Evolutionary conservation across 2,113 vertebrate genomes (phyloP).

Genomic region (Nettapus auritus): DNA sequence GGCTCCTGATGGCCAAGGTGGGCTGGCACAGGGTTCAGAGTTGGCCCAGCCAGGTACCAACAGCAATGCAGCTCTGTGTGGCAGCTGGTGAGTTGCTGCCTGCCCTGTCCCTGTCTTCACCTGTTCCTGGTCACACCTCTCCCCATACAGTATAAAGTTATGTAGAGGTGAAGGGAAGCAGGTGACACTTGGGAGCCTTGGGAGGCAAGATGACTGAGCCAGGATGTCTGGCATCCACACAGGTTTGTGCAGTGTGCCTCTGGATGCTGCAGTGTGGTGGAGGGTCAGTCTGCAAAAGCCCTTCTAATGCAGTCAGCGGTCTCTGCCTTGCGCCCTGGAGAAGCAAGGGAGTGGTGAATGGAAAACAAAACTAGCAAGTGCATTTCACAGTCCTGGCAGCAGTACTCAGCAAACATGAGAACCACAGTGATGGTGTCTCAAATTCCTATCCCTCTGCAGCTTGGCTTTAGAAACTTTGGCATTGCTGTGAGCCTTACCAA

Average conservation of each 20-base stretch:
- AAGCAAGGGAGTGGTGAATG: background rate
- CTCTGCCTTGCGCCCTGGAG: background rate
- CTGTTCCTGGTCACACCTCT: background rate
- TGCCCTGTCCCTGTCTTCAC: background rate
- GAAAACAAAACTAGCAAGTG: background rate
- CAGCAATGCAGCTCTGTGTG: accelerated
- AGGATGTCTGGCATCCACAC: accelerated
- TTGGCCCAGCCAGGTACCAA: background rate
- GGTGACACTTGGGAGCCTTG: background rate
- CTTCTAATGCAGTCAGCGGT: background rate
- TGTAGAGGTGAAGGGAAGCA: background rate
- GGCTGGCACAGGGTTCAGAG: background rate
- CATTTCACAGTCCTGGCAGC: slow-evolving; percentile 36
- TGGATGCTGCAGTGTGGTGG: background rate
- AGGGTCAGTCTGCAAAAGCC: background rate
- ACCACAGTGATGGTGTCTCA: background rate
- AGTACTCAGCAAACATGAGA: background rate
- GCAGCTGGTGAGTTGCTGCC: background rate
- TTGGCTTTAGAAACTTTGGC: background rate
- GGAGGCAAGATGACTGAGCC: background rate
- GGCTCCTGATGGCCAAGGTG: background rate
- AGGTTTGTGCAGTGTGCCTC: background rate
- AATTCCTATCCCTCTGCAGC: background rate
- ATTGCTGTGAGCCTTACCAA: background rate
- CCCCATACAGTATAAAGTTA: background rate